These are phyloP conservation scores for Dynastes grantii DNA, from an alignment of 2,888 invertebrate species.

Conservation along the genomic window DNA sequence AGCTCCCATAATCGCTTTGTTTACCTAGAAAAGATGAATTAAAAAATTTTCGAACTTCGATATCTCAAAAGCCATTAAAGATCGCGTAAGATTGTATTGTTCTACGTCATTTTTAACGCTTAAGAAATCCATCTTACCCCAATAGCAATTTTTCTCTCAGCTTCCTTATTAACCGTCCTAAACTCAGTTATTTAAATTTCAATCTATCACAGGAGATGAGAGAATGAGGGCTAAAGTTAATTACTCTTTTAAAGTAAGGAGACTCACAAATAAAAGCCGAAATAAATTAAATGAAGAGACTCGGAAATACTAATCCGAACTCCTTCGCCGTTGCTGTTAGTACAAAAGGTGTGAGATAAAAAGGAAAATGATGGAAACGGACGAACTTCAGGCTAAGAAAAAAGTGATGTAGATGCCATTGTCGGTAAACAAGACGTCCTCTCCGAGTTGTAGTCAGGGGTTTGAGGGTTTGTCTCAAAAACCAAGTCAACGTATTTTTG, in stretches of 20 bases:
- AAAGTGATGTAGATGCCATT: not conserved
- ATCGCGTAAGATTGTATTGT: too few relatives aligned
- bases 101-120: not conserved
- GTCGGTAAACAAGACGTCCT: slow-evolving; percentile 3
- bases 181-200: slow-evolving; percentile 19
- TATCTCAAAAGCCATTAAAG: too few relatives aligned
- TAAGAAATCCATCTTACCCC: not conserved
- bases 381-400: not conserved
- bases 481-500: too few relatives aligned
- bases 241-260: slow-evolving; percentile 16
- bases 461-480: too few relatives aligned
- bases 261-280: slow-evolving; percentile 16
- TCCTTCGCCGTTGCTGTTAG: not conserved
- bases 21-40: too few relatives aligned
- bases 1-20: too few relatives aligned
- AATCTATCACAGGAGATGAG: slow-evolving; percentile 5
- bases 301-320: slow-evolving; percentile 1
- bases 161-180: slow-evolving; percentile 1
- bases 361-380: not conserved
- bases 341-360: slow-evolving; percentile 1
- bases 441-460: too few relatives aligned
- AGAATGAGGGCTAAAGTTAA: not conserved
- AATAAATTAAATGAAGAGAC: slow-evolving; percentile 7
- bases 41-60: too few relatives aligned
- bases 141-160: slow-evolving; percentile 4